These are phyloP conservation scores for Paradisaea rubra DNA, from an alignment of 2,113 vertebrate genomes.

Conservation along the genomic window DNA sequence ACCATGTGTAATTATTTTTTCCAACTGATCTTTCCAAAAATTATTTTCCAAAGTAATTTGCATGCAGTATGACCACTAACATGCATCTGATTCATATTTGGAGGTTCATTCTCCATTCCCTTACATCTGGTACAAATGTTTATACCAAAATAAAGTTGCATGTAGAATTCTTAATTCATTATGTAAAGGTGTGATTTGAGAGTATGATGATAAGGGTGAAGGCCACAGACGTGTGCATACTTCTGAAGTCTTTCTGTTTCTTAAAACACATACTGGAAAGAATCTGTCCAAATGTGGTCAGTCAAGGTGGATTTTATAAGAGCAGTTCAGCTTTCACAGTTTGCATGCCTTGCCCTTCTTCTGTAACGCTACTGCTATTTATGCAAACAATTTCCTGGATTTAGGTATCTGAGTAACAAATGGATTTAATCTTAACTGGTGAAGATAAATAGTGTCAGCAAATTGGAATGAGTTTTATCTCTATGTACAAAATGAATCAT, in stretches of 20 bases:
- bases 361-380: background rate
- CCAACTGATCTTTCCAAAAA: background rate
- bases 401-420: background rate
- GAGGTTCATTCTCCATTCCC: background rate
- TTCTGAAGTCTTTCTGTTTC: background rate
- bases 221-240: accelerated
- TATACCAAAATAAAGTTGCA: background rate
- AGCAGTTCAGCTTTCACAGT: background rate
- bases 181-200: background rate
- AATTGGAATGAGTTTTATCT: background rate
- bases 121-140: background rate
- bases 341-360: background rate
- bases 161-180: background rate
- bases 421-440: background rate
- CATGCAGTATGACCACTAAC: background rate
- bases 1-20: background rate
- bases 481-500: background rate
- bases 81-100: background rate
- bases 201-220: background rate
- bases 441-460: background rate
- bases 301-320: accelerated
- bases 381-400: background rate
- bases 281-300: background rate
- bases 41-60: background rate
- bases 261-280: background rate